Evolutionary conservation across 2,888 invertebrate genomes (phyloP).

Genomic region (Lasioglossum figueresi): DNA sequence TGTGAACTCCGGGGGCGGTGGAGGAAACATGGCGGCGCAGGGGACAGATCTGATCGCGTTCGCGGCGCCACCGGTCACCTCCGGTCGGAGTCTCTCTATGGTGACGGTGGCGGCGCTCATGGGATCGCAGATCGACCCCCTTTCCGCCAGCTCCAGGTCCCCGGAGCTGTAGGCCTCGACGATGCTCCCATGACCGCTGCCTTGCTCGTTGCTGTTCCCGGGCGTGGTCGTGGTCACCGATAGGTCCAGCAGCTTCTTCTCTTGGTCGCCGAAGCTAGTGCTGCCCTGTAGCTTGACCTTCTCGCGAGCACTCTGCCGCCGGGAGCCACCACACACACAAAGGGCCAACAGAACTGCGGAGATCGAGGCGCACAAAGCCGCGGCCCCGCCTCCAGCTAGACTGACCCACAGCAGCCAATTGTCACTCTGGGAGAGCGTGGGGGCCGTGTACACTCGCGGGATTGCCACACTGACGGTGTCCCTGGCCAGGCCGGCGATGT

Average conservation of each 20-base stretch:
- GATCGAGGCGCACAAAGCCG: constrained; percentile 87
- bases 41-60: constrained; percentile 83
- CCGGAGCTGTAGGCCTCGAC: constrained; percentile 78
- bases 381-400: constrained; percentile 89
- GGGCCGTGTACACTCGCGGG: constrained; percentile 90
- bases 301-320: constrained; percentile 85
- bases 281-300: constrained; percentile 91
- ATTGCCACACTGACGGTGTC: constrained; percentile 87
- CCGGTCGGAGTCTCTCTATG: constrained; percentile 80
- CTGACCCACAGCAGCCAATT: constrained; percentile 90
- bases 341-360: constrained; percentile 87
- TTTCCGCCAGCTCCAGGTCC: constrained; percentile 79
- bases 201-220: constrained; percentile 80
- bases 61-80: constrained; percentile 61
- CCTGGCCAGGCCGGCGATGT: constrained; percentile 85
- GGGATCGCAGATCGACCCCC: constrained; percentile 76
- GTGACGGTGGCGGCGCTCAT: constrained; percentile 84
- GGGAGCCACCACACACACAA: constrained; percentile 85
- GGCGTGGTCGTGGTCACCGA: constrained; percentile 88
- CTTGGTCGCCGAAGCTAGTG: constrained; percentile 94
- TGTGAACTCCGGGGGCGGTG: constrained; percentile 84
- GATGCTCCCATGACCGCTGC: constrained; percentile 75
- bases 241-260: constrained; percentile 93
- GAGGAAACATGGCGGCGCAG: constrained; percentile 83
- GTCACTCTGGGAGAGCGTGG: constrained; percentile 90